A percentile compares a stretch with the other conserved stretches of the same genome.
Conservation (phyloP, 2,797 vertebrate genomes). For the Coilia nasus region DNA sequence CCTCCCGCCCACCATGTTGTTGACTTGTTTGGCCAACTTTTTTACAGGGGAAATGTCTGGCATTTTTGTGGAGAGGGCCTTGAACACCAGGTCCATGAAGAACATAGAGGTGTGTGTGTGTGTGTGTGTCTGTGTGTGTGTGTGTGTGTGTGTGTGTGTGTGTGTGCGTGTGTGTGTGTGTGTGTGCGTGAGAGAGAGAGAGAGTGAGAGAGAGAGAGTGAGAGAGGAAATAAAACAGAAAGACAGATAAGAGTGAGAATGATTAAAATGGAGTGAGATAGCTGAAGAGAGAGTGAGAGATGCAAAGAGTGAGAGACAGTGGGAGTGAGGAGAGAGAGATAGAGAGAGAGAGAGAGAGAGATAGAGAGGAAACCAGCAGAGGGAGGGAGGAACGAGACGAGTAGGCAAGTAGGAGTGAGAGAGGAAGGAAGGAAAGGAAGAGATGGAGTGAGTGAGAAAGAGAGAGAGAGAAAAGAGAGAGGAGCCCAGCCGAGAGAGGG, state of each 20-base stretch:
- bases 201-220: background rate
- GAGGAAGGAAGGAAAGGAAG: background rate
- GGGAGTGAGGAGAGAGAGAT: background rate
- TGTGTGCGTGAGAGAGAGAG: slow-evolving; percentile 26
- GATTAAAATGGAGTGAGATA: no score
- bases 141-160: slow-evolving; percentile 24
- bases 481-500: background rate
- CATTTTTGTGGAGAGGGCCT: slow-evolving; percentile 39
- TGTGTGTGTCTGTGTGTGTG: slow-evolving; percentile 11
- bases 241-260: background rate
- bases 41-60: slow-evolving; percentile 45
- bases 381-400: background rate
- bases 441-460: background rate
- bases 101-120: background rate
- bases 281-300: no score
- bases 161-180: slow-evolving; percentile 30
- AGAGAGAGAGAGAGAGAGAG: slow-evolving; percentile 18
- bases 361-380: background rate
- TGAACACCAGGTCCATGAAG: background rate
- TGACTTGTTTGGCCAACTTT: slow-evolving; percentile 47
- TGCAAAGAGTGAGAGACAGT: no score
- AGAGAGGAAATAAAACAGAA: slow-evolving; percentile 23
- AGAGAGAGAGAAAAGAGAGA: slow-evolving; percentile 7
- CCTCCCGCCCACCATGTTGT: slow-evolving; percentile 30
- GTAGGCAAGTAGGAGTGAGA: background rate